Evolutionary conservation across 1,140 invertebrate genomes (phyloP), one percentile per base, ranked within the genome.

Genomic region (Drosophila eugracilis): DNA sequence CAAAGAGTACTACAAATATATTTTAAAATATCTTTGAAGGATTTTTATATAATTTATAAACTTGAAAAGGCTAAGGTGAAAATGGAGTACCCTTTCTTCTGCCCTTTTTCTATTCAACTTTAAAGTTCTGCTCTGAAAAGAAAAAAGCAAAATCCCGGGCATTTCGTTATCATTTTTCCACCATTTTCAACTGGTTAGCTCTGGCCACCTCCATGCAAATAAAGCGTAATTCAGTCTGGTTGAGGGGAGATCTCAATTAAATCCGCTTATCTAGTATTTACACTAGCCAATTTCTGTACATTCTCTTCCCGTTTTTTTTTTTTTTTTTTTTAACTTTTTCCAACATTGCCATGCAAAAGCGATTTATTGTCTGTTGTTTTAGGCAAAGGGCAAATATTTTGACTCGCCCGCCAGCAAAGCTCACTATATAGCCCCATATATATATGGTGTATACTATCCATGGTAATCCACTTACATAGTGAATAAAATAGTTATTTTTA

Each of bases 381-480:
- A 65, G 72, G 37, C 59, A 49, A 48, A 47, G 37, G 45, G 55
- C 41, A 69, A 78, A 69, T 74, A 60, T 78, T 78, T 78, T 19
- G 39, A 78, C 49, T 34, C 39, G 70, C 36, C 48, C 34, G 34
- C 36, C 48, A 58, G 32, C 30, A 36, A 17, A 26, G 34, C 30
- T 5, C 22, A 32, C 36, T 54, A 47, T 39, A 55, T 42, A n/a
- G 7, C 5, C 22, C 26, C 69, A 26, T 60, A 36, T 34, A 44
- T 47, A 12, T 12, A 32, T 32, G 9, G n/a, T n/a, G 34, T 66
- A 65, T 34, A 17, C 32, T 37, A 47, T 24, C 49, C 26, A 57
- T 52, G 50, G 44, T 72, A 85, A 85, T 85, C 65, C 71, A 84
- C 84, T 85, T 85, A 79, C 41, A 48, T 67, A 54, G 75, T 67